Conservation (phyloP, 2,888 invertebrate genomes). For the Lacanobia wlatinum region DNA sequence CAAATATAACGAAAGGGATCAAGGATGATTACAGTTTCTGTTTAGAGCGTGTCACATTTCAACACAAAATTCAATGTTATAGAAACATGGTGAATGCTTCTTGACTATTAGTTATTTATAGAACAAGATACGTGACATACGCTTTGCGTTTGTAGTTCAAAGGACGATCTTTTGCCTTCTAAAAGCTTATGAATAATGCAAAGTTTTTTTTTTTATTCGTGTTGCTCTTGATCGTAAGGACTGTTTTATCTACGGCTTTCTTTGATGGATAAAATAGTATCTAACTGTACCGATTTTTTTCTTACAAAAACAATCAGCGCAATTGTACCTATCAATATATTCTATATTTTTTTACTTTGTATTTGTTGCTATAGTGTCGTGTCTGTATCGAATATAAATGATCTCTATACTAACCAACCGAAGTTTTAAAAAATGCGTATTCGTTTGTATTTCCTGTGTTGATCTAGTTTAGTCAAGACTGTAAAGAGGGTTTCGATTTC, state of each 20-base stretch:
- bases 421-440: not conserved
- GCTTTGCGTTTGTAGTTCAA: conserved; percentile 14
- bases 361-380: no score
- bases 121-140: conserved; percentile 19
- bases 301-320: not conserved
- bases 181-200: conserved; percentile 12
- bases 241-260: not conserved
- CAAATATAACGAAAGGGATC: conserved; percentile 49
- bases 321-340: no score
- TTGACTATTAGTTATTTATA: conserved; percentile 29
- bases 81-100: conserved; percentile 6
- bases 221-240: not conserved
- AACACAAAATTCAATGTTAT: conserved; percentile 33
- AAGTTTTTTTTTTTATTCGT: not conserved
- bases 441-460: not conserved
- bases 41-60: conserved; percentile 37
- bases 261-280: not conserved
- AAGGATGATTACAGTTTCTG: conserved; percentile 54
- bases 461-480: not conserved
- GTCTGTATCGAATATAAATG: no score
- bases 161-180: conserved; percentile 5
- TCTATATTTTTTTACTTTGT: no score
- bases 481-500: not conserved
- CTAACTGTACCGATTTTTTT: not conserved
- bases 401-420: not conserved